Evolutionary conservation across 1,140 invertebrate genomes (phyloP), one percentile per base, ranked within the genome.

Genomic region (Bombus superbus): DNA sequence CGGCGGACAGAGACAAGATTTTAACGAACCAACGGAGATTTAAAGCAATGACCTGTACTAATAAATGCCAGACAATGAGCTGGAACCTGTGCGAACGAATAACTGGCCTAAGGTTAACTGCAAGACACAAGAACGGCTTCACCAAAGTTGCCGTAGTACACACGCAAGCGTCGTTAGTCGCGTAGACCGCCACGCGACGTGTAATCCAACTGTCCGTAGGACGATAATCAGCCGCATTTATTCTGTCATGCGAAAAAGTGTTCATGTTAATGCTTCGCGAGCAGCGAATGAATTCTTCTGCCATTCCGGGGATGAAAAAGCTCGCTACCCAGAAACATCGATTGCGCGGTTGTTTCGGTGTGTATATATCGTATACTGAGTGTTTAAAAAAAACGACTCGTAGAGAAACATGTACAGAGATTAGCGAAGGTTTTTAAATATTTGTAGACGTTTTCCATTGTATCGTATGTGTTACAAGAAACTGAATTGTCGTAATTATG

Each of bases 11-110:
- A 47, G 47, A 32, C 81, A 80, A 59, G 57, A 62, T 79, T 90
- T 81, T 85, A 88, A 81, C 78, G 68, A 84, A 72, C 84, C 84
- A n/a, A 78, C 84, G 44, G 68, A 83, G 80, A 85, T 87, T 83
- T 77, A 75, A 93, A 92, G 90, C 91, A 86, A 90, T 92, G 92
- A 92, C 89, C 91, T 92, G 91, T 89, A 85, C 90, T 90, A 93
- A 89, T 92, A 93, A 93, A 93, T 92, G 90, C 85, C 91, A 91
- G 82, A 83, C 71, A 78, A 83, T 42, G 71, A 57, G 69, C 80
- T 69, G 62, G 80, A 68, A 76, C 62, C 81, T 74, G 40, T n/a
- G 35, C 66, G 71, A 81, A 53, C 81, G 81, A 71, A 77, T 69
- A 87, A 87, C 88, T 80, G 77, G 79, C 79, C 86, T 90, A 89